Percentiles rank a stretch among this genome's conserved stretches.
Evolutionary conservation across 2,797 vertebrate genomes (phyloP).

Genomic region (Neopelma chrysocephalum): DNA sequence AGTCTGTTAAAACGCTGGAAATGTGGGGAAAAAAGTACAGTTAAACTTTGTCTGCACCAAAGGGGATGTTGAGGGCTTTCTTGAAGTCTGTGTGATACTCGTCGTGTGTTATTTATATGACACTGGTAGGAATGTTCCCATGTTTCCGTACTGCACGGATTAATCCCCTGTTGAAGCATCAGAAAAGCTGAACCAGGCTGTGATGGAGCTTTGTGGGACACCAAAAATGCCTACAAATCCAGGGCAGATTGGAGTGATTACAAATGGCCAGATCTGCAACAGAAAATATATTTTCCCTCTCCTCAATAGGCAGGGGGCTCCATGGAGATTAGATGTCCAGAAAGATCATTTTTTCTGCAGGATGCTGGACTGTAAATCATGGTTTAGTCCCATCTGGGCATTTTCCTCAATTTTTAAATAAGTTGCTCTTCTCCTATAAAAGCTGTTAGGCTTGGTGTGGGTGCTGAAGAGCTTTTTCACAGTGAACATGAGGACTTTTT

Average conservation of each 20-base stretch:
- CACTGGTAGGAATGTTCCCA: background rate
- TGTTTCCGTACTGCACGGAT: background rate
- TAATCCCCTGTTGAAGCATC: background rate
- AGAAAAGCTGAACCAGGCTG: background rate
- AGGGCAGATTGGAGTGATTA: background rate
- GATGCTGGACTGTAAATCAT: background rate
- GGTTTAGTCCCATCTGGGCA: background rate
- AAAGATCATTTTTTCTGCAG: background rate
- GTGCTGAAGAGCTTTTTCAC: background rate
- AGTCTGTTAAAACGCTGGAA: background rate
- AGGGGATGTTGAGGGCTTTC: background rate
- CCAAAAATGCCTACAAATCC: background rate
- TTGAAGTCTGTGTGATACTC: background rate
- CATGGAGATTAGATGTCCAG: background rate
- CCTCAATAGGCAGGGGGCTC: background rate
- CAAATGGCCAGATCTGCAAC: background rate
- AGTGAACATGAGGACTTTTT: background rate
- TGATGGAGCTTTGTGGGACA: background rate
- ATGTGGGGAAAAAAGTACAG: background rate
- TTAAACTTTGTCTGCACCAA: background rate
- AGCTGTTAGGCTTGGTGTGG: background rate
- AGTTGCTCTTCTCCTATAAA: background rate
- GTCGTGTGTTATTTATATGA: fast-evolving
- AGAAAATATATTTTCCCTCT: background rate
- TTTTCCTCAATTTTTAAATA: background rate